These are phyloP conservation scores for Popillia japonica DNA, from an alignment of 1,140 invertebrate genomes.

Conservation along the genomic window DNA sequence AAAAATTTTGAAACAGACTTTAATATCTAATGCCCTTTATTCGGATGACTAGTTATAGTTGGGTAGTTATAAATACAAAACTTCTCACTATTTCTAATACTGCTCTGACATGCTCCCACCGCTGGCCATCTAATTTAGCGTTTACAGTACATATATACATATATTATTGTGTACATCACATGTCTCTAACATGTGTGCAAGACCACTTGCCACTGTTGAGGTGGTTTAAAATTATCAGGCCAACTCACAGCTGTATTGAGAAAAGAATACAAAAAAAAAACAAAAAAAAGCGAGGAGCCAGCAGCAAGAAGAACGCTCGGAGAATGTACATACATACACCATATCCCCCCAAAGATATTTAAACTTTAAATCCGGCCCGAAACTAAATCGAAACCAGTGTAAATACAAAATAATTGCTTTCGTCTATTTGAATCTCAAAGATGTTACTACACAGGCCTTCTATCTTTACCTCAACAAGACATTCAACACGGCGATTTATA, in stretches of 20 bases:
- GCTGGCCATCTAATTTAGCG: background rate
- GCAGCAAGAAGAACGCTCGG: background rate
- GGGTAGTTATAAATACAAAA: too few relatives aligned
- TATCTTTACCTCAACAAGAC: constrained; percentile 23
- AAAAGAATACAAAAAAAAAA: background rate
- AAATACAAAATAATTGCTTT: background rate
- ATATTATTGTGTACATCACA: constrained; percentile 2
- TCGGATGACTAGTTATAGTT: too few relatives aligned
- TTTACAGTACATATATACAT: too few relatives aligned
- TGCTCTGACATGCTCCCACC: too few relatives aligned
- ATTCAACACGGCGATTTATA: constrained; percentile 16
- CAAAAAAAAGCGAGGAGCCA: background rate
- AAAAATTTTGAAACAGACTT: too few relatives aligned
- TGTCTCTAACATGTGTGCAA: constrained; percentile 26
- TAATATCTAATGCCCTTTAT: too few relatives aligned
- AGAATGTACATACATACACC: background rate
- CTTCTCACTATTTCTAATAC: too few relatives aligned
- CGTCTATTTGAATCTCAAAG: too few relatives aligned
- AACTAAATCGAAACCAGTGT: background rate
- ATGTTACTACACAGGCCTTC: background rate
- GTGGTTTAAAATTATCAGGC: constrained; percentile 29
- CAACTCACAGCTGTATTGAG: constrained; percentile 18
- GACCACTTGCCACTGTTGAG: constrained; percentile 28
- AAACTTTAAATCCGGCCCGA: background rate
- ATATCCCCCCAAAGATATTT: background rate